Base-by-base conservation (phyloP, 2,797 vertebrate species). In the Cyprinodon diabolis region DNA sequence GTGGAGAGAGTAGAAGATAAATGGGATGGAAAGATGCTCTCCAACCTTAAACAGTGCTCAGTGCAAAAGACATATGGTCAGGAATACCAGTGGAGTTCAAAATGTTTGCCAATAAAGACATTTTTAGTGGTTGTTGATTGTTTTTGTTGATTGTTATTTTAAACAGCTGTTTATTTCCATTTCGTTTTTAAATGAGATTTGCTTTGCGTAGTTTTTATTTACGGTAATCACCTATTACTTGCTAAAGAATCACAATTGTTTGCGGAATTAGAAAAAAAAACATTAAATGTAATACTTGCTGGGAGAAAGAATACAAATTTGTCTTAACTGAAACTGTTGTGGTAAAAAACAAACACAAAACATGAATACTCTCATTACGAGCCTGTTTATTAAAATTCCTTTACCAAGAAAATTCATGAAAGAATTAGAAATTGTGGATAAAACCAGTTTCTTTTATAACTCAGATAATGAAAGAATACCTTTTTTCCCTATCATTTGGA, bases 291-390 rank as follows among this genome's bases (percentile, higher is more conserved):
- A 23, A 45, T n/a, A 45, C 40, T 45, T n/a, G 40, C n/a, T 37
- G 13, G 8, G 21, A 11, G 15, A 6, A 45, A 6, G 1, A n/a
- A 23, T 65, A 21, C 2, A 21, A 6, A 72, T 69, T 55, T 79
- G 73, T 51, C 58, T 49, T 49, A 69, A 52, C 68, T 45, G 21
- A 71, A 75, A 37, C 12, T 75, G 15, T 62, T 77, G 57, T 72
- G 72, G 52, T 82, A 57, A 48, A 66, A 56, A 68, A 57, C 6
- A 47, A 17, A 2, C 13, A 62, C 40, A 60, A 35, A 49, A 13
- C 10, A 14, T 47, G 68, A n/a, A 25, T 51, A 12, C 17, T 67
- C 72, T 72, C 10, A 60, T 63, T 76, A 9, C 68, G n/a, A 71
- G 57, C 11, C 71, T 68, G 74, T 75, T 45, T 66, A 30, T 30